Base-by-base conservation (phyloP, 2,797 vertebrate species). In the Poeciliopsis infans region DNA sequence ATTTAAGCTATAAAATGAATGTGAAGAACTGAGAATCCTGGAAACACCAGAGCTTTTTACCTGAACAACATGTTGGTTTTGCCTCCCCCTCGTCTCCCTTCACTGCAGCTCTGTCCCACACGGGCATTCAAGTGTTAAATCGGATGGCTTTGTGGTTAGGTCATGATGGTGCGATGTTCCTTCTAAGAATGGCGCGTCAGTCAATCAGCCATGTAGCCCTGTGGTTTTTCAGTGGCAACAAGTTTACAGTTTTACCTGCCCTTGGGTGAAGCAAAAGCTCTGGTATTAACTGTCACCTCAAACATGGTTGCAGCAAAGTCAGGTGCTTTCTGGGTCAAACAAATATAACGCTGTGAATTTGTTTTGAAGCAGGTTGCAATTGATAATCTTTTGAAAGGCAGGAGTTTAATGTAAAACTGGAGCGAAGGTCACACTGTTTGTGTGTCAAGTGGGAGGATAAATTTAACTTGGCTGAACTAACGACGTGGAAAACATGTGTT, bases 81-180 rank as follows among this genome's bases (percentile, higher is more conserved):
- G 5, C 7, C 61, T 72, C 57, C 57, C 47, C 53, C 74, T 76
- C 79, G 53, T 31, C 47, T 51, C 41, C 28, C 77, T 75, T 83
- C 46, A 12, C 23, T 88, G 86, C 59, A 92, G 92, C 83, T 83
- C 75, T 82, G 91, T 84, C 92, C 85, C 84, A 59, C 77, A 78
- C 81, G 72, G 75, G 85, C 80, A 77, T 77, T 78, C 71, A 87
- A 83, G 86, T 86, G 90, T 89, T 90, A 89, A 92, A 82, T 83
- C 74, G 83, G 73, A 89, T 93, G 83, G 72, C 90, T 92, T 68
- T 85, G 82, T 79, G 78, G 82, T 93, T 89, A 86, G 89, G 90
- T 94, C 93, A 95, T 85, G 83, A 86, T 86, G 86, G 85, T 89
- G 88, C 84, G 92, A 93, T 86, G 77, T 75, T 81, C 86, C 87